Conservation (phyloP, 2,113 vertebrate genomes). For the Oncorhynchus clarkii region DNA sequence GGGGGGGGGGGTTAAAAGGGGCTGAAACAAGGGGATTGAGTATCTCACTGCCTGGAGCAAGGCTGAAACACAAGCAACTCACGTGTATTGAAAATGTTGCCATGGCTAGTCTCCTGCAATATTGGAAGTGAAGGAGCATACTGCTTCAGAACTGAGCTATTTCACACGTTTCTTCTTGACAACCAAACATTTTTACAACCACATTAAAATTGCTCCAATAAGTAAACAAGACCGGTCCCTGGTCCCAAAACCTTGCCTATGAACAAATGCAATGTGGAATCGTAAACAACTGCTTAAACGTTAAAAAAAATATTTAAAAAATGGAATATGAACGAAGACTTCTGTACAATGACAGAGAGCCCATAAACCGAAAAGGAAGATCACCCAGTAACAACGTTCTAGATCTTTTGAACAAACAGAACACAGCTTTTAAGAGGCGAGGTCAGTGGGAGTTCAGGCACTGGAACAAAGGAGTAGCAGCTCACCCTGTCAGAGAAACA, state of each 20-base stretch:
- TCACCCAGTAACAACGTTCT: neutral
- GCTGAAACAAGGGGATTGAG: conserved; percentile 18
- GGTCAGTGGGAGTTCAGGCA: conserved; percentile 1
- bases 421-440: neutral
- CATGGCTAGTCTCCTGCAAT: conserved; percentile 17
- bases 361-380: conserved; percentile 12
- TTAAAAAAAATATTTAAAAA: neutral
- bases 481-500: neutral
- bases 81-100: conserved; percentile 50
- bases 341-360: conserved; percentile 8
- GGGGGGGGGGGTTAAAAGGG: neutral
- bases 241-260: conserved; percentile 13
- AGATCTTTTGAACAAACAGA: neutral
- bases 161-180: conserved; percentile 27
- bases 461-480: neutral
- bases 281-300: neutral
- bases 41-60: conserved; percentile 39
- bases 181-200: conserved; percentile 25
- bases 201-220: conserved; percentile 13
- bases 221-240: conserved; percentile 14
- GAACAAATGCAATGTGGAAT: conserved; percentile 3
- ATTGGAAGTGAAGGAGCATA: conserved; percentile 40
- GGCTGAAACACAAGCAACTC: conserved; percentile 53
- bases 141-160: conserved; percentile 22
- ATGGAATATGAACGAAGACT: conserved; percentile 26